Conservation (phyloP, 2,797 vertebrate species). For the Sebastiscus albofasciatus region DNA sequence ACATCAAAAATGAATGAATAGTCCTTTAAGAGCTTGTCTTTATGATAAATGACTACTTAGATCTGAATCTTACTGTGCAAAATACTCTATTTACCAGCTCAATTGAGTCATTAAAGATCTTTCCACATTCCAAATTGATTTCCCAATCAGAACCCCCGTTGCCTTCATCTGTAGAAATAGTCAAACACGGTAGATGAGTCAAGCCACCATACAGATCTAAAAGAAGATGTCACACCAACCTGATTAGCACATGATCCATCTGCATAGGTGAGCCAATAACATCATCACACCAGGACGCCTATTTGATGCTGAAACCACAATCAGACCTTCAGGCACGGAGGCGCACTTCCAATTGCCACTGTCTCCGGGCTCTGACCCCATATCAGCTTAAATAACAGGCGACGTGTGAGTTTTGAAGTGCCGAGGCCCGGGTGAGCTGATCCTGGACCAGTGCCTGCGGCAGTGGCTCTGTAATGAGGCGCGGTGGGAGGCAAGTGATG, state of each 20-base stretch:
- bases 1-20: background rate
- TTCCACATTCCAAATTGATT: background rate
- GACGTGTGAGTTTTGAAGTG: constrained; percentile 32
- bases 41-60: background rate
- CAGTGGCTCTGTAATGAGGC: constrained; percentile 61
- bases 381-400: constrained; percentile 67
- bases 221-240: background rate
- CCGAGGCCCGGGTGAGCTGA: constrained; percentile 55
- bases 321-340: constrained; percentile 21
- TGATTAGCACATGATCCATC: constrained; percentile 20
- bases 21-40: background rate
- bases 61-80: background rate
- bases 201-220: background rate
- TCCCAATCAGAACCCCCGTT: background rate
- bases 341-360: background rate
- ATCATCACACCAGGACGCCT: constrained; percentile 12
- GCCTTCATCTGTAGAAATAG: background rate
- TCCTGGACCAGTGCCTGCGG: constrained; percentile 57
- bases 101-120: background rate
- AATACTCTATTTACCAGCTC: background rate
- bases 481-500: constrained; percentile 57
- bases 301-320: constrained; percentile 38
- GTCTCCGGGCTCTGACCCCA: constrained; percentile 46
- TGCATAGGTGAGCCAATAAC: constrained; percentile 30
- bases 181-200: background rate